Percentiles rank a stretch among this genome's conserved stretches.
Evolutionary conservation across 1,140 invertebrate species (phyloP).

Genomic region (Atta colombica): DNA sequence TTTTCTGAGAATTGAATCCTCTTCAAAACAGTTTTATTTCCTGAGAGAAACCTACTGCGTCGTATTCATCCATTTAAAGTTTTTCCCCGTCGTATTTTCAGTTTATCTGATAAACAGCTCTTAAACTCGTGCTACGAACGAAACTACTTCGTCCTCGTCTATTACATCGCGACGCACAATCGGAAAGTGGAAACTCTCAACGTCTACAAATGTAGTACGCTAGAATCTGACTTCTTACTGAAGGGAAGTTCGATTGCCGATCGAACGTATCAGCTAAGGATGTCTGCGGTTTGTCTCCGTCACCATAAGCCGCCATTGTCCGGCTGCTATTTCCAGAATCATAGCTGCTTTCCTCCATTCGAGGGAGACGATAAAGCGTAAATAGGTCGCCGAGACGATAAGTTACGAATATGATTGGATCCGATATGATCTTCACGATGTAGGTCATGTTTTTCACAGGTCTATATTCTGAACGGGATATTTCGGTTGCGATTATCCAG

Average conservation of each 20-base stretch:
- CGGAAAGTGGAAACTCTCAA: not conserved
- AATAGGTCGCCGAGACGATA: constrained; percentile 52
- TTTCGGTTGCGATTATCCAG: constrained; percentile 25
- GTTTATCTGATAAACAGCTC: constrained; percentile 43
- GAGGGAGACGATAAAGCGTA: constrained; percentile 35
- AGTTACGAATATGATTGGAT: constrained; percentile 58
- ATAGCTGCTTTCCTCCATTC: not conserved
- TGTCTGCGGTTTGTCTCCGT: not conserved
- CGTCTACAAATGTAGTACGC: not conserved
- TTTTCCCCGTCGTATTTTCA: constrained; percentile 27
- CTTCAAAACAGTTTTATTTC: constrained; percentile 2
- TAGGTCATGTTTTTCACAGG: constrained; percentile 30
- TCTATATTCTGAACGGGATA: constrained; percentile 11
- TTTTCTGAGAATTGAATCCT: not conserved
- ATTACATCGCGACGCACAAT: constrained; percentile 3
- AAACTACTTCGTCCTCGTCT: constrained; percentile 17
- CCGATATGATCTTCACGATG: constrained; percentile 38
- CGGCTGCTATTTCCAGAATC: constrained; percentile 37
- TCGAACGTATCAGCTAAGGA: constrained; percentile 16
- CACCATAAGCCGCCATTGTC: constrained; percentile 20
- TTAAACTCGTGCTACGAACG: not conserved
- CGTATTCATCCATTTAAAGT: constrained; percentile 34
- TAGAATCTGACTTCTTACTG: not conserved
- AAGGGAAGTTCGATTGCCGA: not conserved
- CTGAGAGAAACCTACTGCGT: not conserved